Evolutionary conservation across 2,888 invertebrate genomes (phyloP), one percentile per base, ranked within the genome.

Genomic region (Hemaris fuciformis): DNA sequence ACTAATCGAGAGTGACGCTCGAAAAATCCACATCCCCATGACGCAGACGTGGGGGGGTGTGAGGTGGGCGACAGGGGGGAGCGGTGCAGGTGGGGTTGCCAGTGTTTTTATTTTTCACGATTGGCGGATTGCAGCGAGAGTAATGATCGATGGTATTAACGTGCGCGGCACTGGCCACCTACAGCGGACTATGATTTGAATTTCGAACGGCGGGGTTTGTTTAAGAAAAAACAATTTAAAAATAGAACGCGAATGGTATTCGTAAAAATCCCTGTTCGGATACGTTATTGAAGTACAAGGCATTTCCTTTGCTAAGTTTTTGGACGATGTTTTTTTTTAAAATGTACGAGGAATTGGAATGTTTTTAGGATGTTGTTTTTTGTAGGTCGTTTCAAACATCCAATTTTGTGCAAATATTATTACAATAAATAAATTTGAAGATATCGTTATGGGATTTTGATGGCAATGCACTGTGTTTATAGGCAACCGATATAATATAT

Each of bases 61-160:
- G 25, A 45, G 64, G 73, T 66, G 62, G 68, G 70, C 76, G 80
- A 56, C 56, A 60, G 62, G n/a, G 13, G 38, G 13, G 38, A 77
- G 53, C 15, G 79, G 74, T 75, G 81, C 83, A 83, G 86, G 86
- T 84, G 85, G 87, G 85, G 88, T 79, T 75, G 84, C 77, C 83
- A 78, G 71, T 90, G 89, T 91, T 91, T 91, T 92, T 88, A 90
- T 91, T 91, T 88, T 90, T 86, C 88, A 79, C 88, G 89, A 91
- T 90, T 91, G 91, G 90, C 87, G 91, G 91, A 89, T 90, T 91
- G 91, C 91, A 91, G 82, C 85, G 82, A 79, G 83, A 87, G 91
- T 89, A 91, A 91, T 91, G 91, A 92, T 91, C 91, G 91, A 91
- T 92, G 88, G 90, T 88, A 91, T 91, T 90, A 91, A 88, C 86